Evolutionary conservation across 2,888 invertebrate species (phyloP).

Genomic region (Priocnemis perturbator): DNA sequence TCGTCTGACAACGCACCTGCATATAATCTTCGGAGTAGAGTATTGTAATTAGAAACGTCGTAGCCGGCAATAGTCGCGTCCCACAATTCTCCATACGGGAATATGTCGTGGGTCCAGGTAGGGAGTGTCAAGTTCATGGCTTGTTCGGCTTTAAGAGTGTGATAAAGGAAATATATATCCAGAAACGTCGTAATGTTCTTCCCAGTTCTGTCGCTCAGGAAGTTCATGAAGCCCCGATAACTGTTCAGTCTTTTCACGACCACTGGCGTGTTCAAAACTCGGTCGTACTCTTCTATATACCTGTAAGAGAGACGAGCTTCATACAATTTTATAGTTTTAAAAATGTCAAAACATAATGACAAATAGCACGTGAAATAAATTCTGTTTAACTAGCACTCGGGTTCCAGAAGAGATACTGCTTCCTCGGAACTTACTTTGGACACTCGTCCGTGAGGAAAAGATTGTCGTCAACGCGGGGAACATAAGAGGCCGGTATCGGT

Average conservation of each 20-base stretch:
- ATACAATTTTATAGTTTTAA: no score
- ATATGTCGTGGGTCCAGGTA: constrained; percentile 77
- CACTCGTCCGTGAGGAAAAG: constrained; percentile 54
- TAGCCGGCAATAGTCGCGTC: constrained; percentile 76
- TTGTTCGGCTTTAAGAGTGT: constrained; percentile 72
- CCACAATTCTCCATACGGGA: constrained; percentile 75
- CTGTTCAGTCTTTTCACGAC: constrained; percentile 33
- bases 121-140: constrained; percentile 77
- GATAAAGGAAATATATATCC: constrained; percentile 54
- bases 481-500: constrained; percentile 78
- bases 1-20: constrained; percentile 75
- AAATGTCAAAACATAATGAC: no score
- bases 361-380: no score
- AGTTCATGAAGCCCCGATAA: constrained; percentile 46
- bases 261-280: constrained; percentile 39
- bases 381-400: no score
- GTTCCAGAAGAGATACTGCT: no score
- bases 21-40: constrained; percentile 76
- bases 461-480: constrained; percentile 43
- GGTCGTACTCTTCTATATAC: constrained; percentile 51
- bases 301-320: constrained; percentile 36
- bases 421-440: constrained; percentile 48
- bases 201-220: constrained; percentile 48
- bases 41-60: constrained; percentile 77
- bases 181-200: constrained; percentile 30